Evolutionary conservation across 2,797 vertebrate species (phyloP).

Genomic region (Sarcoramphus papa): DNA sequence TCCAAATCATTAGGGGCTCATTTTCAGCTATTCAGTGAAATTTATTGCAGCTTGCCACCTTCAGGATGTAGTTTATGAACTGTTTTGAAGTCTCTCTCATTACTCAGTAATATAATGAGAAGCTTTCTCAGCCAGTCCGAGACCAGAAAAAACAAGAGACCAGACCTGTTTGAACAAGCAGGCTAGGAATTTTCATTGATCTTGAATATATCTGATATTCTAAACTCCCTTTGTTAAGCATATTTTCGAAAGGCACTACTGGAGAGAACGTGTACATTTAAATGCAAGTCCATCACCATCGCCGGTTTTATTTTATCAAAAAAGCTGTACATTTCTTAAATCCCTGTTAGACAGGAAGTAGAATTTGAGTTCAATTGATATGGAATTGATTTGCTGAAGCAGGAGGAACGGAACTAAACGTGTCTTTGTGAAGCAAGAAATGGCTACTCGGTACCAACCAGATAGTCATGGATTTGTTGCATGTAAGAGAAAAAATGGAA

Average conservation of each 20-base stretch:
- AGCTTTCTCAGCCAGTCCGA: not conserved
- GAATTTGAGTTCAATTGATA: not conserved
- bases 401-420: not conserved
- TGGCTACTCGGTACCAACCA: not conserved
- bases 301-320: not conserved
- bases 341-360: not conserved
- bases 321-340: not conserved
- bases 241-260: not conserved
- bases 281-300: not conserved
- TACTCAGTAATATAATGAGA: not conserved
- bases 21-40: constrained; percentile 15
- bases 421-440: not conserved
- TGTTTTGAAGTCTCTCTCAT: not conserved
- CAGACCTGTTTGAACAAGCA: not conserved
- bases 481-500: not conserved
- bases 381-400: not conserved
- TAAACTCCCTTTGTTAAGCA: not conserved
- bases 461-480: not conserved
- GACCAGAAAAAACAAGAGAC: not conserved
- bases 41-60: constrained; percentile 16
- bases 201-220: not conserved
- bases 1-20: constrained; percentile 6
- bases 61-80: constrained; percentile 8
- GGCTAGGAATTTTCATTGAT: not conserved
- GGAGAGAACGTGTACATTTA: not conserved